Percentiles rank a stretch among this genome's conserved stretches.
Conservation (phyloP, 2,888 invertebrate species). For the Adineta ricciae region DNA sequence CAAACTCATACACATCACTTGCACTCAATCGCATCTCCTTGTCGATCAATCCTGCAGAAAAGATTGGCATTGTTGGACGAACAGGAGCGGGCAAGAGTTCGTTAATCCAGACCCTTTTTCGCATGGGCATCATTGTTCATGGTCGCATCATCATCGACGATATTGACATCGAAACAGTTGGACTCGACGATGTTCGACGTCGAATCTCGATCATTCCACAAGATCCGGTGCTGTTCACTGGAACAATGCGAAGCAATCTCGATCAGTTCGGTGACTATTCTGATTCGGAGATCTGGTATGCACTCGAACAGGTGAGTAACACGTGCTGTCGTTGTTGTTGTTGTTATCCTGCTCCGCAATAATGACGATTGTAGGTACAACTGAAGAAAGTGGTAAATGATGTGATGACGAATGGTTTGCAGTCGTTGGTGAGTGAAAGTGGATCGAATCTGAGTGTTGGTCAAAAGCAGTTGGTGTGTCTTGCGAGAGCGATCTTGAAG, state of each 20-base stretch:
- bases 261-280: conserved; percentile 46
- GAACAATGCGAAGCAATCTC: conserved; percentile 46
- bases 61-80: conserved; percentile 52
- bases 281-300: conserved; percentile 45
- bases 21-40: conserved; percentile 58
- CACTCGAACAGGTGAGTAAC: conserved; percentile 46
- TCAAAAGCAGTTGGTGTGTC: conserved; percentile 47
- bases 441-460: conserved; percentile 49
- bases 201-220: conserved; percentile 38
- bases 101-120: conserved; percentile 28
- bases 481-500: conserved; percentile 45
- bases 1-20: conserved; percentile 53
- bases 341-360: conserved; percentile 24
- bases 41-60: conserved; percentile 48
- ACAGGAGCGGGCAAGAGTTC: conserved; percentile 30
- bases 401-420: conserved; percentile 41
- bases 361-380: conserved; percentile 40
- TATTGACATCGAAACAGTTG: conserved; percentile 25
- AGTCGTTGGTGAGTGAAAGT: conserved; percentile 41
- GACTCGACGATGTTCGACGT: conserved; percentile 30
- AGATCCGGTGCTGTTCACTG: conserved; percentile 49
- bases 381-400: conserved; percentile 41
- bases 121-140: conserved; percentile 28
- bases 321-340: too few relatives aligned
- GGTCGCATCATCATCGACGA: conserved; percentile 32